These are phyloP conservation scores for Lateolabrax maculatus DNA, from an alignment of 2,797 vertebrate genomes.

Conservation along the genomic window DNA sequence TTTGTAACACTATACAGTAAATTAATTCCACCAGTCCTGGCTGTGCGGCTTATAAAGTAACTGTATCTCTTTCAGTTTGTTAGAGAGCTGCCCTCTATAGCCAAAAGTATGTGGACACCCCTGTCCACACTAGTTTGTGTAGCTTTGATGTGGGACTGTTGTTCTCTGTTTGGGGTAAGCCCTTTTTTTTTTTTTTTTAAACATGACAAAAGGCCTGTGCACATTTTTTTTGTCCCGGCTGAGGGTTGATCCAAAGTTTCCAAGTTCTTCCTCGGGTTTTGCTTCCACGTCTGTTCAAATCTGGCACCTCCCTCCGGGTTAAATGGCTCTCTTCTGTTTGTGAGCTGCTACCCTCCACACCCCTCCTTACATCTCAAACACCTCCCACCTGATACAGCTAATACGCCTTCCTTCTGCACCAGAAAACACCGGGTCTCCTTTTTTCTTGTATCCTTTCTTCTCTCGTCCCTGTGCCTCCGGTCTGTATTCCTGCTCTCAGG, in stretches of 20 bases:
- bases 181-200: not conserved
- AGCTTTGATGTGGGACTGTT: not conserved
- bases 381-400: conserved; percentile 1
- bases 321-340: not conserved
- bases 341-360: not conserved
- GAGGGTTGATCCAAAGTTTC: not conserved
- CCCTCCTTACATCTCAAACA: conserved; percentile 6
- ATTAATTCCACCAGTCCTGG: not conserved
- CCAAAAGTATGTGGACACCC: not conserved
- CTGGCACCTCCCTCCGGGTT: not conserved
- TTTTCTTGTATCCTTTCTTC: conserved; percentile 11
- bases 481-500: conserved; percentile 33
- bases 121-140: too few species aligned
- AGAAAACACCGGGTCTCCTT: conserved; percentile 2
- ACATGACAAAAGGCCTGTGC: not conserved
- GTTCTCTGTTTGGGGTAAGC: not conserved
- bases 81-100: too few species aligned
- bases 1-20: not conserved
- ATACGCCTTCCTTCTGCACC: not conserved
- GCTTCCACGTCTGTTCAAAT: not conserved
- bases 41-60: not conserved
- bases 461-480: conserved; percentile 1
- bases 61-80: not conserved
- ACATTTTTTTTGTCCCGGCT: not conserved
- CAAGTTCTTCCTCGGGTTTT: not conserved